A percentile compares a stretch with the other conserved stretches of the same genome.
Conservation (phyloP, 2,888 invertebrate species). For the Drosophila leonis region DNA sequence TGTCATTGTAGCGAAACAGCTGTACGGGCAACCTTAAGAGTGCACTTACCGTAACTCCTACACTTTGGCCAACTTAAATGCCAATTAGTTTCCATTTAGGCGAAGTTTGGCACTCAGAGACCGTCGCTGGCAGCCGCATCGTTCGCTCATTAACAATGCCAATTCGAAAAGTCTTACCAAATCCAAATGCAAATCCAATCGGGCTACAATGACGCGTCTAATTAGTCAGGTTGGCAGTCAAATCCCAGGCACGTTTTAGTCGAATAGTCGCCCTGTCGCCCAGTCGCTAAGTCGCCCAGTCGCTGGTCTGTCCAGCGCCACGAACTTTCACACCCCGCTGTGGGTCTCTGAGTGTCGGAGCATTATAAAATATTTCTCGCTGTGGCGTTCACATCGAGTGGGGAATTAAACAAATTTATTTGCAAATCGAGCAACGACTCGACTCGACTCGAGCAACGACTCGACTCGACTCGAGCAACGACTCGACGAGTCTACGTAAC, state of each 20-base stretch:
- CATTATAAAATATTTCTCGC: constrained; percentile 75
- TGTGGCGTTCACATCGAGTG: constrained; percentile 58
- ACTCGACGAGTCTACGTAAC: constrained; percentile 31
- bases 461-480: constrained; percentile 11
- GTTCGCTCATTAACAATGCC: constrained; percentile 72
- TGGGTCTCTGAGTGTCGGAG: constrained; percentile 37
- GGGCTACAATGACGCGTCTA: constrained; percentile 78
- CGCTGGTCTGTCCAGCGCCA: constrained; percentile 15
- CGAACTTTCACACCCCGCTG: constrained; percentile 47
- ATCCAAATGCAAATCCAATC: constrained; percentile 78
- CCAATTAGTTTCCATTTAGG: constrained; percentile 73
- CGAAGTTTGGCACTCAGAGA: constrained; percentile 37
- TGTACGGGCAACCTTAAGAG: constrained; percentile 53
- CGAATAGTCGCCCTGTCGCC: constrained; percentile 11
- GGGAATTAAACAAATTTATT: constrained; percentile 81
- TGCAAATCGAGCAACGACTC: constrained; percentile 65
- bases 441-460: constrained; percentile 17
- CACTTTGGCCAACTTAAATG: constrained; percentile 68
- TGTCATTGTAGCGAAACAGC: constrained; percentile 3
- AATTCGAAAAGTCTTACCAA: constrained; percentile 65
- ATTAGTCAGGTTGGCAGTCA: constrained; percentile 68
- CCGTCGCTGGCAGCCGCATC: constrained; percentile 13
- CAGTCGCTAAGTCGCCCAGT: not conserved
- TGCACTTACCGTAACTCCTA: constrained; percentile 48
- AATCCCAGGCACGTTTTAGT: constrained; percentile 71